Evolutionary conservation across 2,113 vertebrate species (phyloP).

Genomic region (Ochotona curzoniae): DNA sequence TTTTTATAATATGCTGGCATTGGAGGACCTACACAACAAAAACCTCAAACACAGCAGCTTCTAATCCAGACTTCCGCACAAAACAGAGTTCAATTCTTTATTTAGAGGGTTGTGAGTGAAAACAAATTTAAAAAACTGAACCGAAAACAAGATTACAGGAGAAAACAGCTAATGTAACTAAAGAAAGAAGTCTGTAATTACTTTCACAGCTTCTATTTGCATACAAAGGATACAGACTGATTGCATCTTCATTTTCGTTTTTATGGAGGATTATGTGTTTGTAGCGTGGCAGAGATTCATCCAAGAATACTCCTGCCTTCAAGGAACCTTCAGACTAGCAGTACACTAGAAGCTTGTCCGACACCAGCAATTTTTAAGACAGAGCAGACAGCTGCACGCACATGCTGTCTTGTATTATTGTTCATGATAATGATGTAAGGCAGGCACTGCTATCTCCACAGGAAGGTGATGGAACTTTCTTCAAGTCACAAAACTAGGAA

Average conservation of each 20-base stretch:
- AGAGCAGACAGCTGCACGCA: background rate
- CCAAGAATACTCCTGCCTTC: background rate
- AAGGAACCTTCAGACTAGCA: background rate
- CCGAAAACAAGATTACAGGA: background rate
- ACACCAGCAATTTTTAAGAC: background rate
- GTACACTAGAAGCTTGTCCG: background rate
- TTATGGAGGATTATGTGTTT: background rate
- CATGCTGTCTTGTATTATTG: background rate
- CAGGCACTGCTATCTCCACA: background rate
- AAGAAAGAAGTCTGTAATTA: background rate
- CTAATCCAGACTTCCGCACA: background rate
- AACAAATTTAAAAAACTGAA: background rate
- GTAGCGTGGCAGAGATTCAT: background rate
- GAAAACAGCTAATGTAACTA: constrained; percentile 20
- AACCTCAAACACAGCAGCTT: background rate
- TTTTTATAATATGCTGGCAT: background rate
- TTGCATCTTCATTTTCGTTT: background rate
- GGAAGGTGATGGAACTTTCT: background rate
- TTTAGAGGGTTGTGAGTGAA: background rate
- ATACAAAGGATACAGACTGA: background rate
- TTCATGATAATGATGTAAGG: background rate
- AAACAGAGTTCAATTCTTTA: background rate
- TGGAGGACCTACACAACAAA: background rate
- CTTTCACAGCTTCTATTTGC: background rate
- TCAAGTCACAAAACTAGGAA: background rate